Percentiles rank a stretch among this genome's conserved stretches.
Conservation (phyloP, 2,888 invertebrate species). For the Caradrina kadenii region DNA sequence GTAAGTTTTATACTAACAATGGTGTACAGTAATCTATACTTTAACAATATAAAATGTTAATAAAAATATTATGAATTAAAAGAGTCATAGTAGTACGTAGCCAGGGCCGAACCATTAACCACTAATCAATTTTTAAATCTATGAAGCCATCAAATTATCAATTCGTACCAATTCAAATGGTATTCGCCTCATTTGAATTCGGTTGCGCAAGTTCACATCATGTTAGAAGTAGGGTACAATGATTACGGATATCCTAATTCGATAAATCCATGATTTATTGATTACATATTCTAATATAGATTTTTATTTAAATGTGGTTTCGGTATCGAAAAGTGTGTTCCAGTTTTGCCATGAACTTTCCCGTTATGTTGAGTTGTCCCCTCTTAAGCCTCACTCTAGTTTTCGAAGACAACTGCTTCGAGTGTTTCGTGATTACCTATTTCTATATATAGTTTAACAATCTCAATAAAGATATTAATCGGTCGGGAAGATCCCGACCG, state of each 20-base stretch:
- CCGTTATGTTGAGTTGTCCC: neutral
- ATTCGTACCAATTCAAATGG: slow-evolving; percentile 66
- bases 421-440: too few species aligned
- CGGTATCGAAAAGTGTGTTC: slow-evolving; percentile 16
- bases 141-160: slow-evolving; percentile 31
- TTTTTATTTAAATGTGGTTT: slow-evolving; percentile 30
- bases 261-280: slow-evolving; percentile 71
- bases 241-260: slow-evolving; percentile 75
- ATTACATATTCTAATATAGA: slow-evolving; percentile 47
- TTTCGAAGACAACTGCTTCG: too few species aligned
- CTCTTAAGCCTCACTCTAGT: neutral
- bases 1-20: too few species aligned
- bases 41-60: too few species aligned
- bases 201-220: slow-evolving; percentile 64
- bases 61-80: too few species aligned
- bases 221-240: slow-evolving; percentile 67
- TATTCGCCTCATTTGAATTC: slow-evolving; percentile 76
- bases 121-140: slow-evolving; percentile 13
- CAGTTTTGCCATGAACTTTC: slow-evolving; percentile 4
- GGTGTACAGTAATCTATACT: too few species aligned
- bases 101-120: too few species aligned
- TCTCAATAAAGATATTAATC: too few species aligned
- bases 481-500: too few species aligned
- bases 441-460: too few species aligned
- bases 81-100: too few species aligned